These are phyloP conservation scores for Drosophila gaucha DNA, from an alignment of 2,888 invertebrate genomes.

Conservation along the genomic window DNA sequence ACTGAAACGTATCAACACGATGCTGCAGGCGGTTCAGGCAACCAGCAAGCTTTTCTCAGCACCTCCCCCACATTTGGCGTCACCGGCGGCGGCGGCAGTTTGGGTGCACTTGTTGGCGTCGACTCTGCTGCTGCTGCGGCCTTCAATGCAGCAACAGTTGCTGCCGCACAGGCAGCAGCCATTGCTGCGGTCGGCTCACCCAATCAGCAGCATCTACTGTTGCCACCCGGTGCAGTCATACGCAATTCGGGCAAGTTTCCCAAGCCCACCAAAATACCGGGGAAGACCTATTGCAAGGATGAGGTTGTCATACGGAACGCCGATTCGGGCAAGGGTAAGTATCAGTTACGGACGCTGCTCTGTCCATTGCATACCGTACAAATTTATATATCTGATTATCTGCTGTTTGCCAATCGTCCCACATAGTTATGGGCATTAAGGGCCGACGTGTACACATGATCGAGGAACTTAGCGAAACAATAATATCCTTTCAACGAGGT, in stretches of 20 bases:
- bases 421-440: slow-evolving; percentile 98
- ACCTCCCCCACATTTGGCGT: slow-evolving; percentile 86
- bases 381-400: slow-evolving; percentile 4
- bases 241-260: slow-evolving; percentile 95
- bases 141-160: slow-evolving; percentile 65
- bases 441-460: slow-evolving; percentile 99
- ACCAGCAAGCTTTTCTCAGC: slow-evolving; percentile 84
- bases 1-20: slow-evolving; percentile 72
- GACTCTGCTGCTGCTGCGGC: slow-evolving; percentile 57
- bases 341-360: background rate
- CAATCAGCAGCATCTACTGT: slow-evolving; percentile 85
- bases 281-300: slow-evolving; percentile 97
- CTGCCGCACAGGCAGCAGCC: slow-evolving; percentile 77
- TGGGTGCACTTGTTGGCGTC: slow-evolving; percentile 56
- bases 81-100: slow-evolving; percentile 60
- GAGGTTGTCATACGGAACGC: slow-evolving; percentile 97
- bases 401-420: slow-evolving; percentile 18
- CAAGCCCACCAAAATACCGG: slow-evolving; percentile 95
- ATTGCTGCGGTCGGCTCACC: slow-evolving; percentile 82
- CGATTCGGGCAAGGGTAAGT: slow-evolving; percentile 96
- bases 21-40: slow-evolving; percentile 48
- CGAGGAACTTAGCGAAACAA: slow-evolving; percentile 98
- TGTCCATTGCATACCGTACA: background rate
- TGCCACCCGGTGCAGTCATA: slow-evolving; percentile 93
- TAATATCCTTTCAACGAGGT: slow-evolving; percentile 99